phyloP scores from a whole-genome alignment of 2,888 invertebrate species.

The Erpobdella octoculata region DNA sequence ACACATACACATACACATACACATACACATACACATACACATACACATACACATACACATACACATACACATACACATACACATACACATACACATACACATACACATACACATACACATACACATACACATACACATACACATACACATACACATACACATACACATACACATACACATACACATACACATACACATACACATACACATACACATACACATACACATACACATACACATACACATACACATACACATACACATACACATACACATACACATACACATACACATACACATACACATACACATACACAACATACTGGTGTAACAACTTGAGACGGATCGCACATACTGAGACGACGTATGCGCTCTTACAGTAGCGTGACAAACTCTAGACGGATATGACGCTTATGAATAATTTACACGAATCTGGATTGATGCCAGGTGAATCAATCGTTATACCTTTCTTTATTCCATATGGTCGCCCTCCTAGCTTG shows the following conservation, averaged over 20 bases:
- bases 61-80: conserved; percentile 25
- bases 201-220: conserved; percentile 3
- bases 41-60: conserved; percentile 16
- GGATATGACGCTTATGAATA: too few species aligned
- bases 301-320: too few species aligned
- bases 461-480: too few species aligned
- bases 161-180: conserved; percentile 23
- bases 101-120: conserved; percentile 21
- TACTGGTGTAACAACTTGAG: too few species aligned
- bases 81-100: conserved; percentile 24
- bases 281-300: conserved; percentile 11
- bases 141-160: conserved; percentile 20
- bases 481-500: too few species aligned
- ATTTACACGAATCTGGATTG: too few species aligned
- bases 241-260: not conserved
- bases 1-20: conserved; percentile 26
- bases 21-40: conserved; percentile 16
- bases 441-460: too few species aligned
- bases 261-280: conserved; percentile 3
- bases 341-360: too few species aligned
- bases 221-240: not conserved
- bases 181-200: conserved; percentile 22
- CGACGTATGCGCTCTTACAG: too few species aligned
- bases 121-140: conserved; percentile 25
- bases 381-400: too few species aligned